Percentiles rank a stretch among this genome's conserved stretches.
phyloP scores from a whole-genome alignment of 2,113 vertebrate species.

The Alces alces region DNA sequence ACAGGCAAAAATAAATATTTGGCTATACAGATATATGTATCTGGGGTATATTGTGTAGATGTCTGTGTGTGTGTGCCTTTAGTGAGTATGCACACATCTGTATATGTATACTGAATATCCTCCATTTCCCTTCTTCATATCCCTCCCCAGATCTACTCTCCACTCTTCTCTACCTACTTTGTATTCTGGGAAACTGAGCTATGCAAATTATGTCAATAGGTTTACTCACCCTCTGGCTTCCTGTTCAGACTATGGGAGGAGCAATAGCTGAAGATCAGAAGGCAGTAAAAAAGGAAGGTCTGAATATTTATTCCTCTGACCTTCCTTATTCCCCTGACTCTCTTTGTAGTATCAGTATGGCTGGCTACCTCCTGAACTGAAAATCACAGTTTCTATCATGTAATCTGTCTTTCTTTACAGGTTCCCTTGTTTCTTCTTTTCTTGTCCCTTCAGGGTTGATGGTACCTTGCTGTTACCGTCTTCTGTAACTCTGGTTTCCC shows the following conservation, averaged over 20 bases:
- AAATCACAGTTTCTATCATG: slow-evolving; percentile 36
- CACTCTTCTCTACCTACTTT: not conserved
- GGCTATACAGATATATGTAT: not conserved
- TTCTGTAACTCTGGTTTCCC: slow-evolving; percentile 24
- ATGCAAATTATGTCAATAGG: not conserved
- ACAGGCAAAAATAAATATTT: slow-evolving; percentile 2
- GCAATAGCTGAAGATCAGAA: slow-evolving; percentile 6
- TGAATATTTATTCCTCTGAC: not conserved
- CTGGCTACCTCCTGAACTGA: not conserved
- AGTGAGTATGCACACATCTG: not conserved
- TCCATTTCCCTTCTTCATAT: not conserved
- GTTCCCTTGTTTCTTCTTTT: not conserved
- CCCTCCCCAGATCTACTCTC: not conserved
- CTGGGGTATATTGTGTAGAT: not conserved
- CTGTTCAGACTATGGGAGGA: not conserved
- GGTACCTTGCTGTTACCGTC: not conserved
- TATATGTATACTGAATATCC: not conserved
- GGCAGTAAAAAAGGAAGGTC: not conserved
- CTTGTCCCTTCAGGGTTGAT: not conserved
- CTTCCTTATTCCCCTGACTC: not conserved
- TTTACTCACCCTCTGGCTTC: not conserved
- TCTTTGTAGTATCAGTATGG: not conserved
- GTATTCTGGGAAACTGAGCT: not conserved
- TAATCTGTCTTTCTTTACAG: not conserved
- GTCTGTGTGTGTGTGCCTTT: not conserved